Conservation (phyloP, 1,140 invertebrate species). For the Gryon sp. region DNA sequence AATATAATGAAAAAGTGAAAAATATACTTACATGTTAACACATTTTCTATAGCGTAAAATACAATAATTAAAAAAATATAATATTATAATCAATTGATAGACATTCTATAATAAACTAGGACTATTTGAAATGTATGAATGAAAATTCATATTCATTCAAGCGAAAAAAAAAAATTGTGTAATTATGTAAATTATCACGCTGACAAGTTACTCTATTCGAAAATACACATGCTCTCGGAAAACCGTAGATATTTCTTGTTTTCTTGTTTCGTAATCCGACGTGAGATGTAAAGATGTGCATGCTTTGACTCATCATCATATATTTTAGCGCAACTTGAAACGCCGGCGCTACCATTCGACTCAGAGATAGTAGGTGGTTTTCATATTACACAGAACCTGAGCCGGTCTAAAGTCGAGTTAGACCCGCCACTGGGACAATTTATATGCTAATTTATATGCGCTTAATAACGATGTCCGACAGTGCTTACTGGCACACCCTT, state of each 20-base stretch:
- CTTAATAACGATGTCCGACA: conserved; percentile 80
- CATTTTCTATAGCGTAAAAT: no score
- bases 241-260: conserved; percentile 16
- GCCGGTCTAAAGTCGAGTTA: conserved; percentile 58
- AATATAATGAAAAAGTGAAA: no score
- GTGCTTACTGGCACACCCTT: conserved; percentile 77
- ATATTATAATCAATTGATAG: no score
- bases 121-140: no score
- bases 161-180: no score
- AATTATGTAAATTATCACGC: conserved; percentile 12
- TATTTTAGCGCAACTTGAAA: conserved; percentile 58
- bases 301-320: conserved; percentile 50
- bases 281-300: conserved; percentile 47
- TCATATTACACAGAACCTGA: conserved; percentile 75
- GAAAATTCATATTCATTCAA: no score
- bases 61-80: no score
- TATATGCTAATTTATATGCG: conserved; percentile 81
- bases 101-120: no score
- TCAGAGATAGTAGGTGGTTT: conserved; percentile 66
- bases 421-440: conserved; percentile 71
- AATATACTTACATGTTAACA: no score
- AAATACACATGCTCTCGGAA: conserved; percentile 17
- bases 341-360: conserved; percentile 68
- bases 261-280: conserved; percentile 37
- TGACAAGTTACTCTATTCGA: conserved; percentile 14